Percentiles rank a stretch among this genome's conserved stretches.
phyloP scores from a whole-genome alignment of 2,113 vertebrate genomes.

The Thamnophis sirtalis region DNA sequence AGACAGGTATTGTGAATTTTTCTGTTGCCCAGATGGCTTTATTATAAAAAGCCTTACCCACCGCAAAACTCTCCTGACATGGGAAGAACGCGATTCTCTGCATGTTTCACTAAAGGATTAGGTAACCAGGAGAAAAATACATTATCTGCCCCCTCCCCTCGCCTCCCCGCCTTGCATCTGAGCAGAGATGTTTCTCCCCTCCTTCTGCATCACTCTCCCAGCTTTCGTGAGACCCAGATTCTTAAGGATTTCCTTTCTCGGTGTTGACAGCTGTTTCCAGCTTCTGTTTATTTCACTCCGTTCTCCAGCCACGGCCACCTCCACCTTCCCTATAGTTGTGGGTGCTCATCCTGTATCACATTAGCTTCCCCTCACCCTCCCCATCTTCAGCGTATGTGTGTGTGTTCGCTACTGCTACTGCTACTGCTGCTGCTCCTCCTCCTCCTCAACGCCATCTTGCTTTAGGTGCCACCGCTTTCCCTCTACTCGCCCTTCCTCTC shows the following conservation, averaged over 20 bases:
- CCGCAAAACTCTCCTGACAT: not conserved
- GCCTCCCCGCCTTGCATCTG: not conserved
- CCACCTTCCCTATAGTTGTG: not conserved
- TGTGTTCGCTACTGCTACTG: accelerated
- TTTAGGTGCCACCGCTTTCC: not conserved
- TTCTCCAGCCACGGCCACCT: not conserved
- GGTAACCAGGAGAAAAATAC: not conserved
- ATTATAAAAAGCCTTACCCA: not conserved
- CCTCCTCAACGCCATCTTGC: not conserved
- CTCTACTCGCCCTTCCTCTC: not conserved
- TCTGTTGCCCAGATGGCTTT: not conserved
- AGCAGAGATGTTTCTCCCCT: not conserved
- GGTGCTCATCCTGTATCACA: not conserved
- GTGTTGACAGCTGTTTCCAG: not conserved
- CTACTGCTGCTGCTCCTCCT: too few relatives aligned
- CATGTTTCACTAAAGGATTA: too few relatives aligned
- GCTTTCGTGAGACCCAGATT: not conserved
- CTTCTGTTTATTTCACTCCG: not conserved
- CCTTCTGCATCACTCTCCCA: not conserved
- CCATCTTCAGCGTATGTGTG: too few relatives aligned
- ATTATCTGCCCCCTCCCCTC: too few relatives aligned
- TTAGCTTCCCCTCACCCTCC: too few relatives aligned
- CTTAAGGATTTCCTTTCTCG: not conserved
- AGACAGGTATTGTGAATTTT: not conserved
- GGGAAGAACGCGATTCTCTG: not conserved